Evolutionary conservation across 2,113 vertebrate genomes (phyloP).

Genomic region (Perognathus longimembris): DNA sequence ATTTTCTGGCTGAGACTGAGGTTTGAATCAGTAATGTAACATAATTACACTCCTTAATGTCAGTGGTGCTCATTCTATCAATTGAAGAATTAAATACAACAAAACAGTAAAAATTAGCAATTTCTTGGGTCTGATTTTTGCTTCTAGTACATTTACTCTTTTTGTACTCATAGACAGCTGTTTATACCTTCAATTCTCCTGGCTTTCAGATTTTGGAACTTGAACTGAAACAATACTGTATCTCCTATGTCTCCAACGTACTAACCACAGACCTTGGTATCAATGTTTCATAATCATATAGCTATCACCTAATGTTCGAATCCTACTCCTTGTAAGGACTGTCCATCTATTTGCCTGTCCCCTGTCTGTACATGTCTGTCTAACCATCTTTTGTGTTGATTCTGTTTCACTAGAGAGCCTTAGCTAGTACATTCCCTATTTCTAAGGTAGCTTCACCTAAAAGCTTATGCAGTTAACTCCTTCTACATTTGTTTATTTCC

Average conservation of each 20-base stretch:
- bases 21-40: no score
- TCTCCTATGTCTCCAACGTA: not conserved
- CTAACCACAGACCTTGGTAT: not conserved
- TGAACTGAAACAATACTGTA: not conserved
- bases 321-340: not conserved
- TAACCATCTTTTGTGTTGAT: not conserved
- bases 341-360: not conserved
- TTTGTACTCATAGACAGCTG: not conserved
- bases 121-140: not conserved
- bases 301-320: not conserved
- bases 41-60: no score
- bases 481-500: not conserved
- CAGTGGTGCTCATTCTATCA: not conserved
- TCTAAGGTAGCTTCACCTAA: not conserved
- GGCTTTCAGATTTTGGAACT: not conserved
- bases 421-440: not conserved
- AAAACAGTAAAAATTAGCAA: not conserved
- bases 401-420: not conserved
- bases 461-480: not conserved
- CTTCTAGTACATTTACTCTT: not conserved
- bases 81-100: not conserved
- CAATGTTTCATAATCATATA: not conserved
- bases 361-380: not conserved
- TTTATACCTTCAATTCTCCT: not conserved
- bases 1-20: no score